These are phyloP conservation scores for Eristalis arbustorum DNA, from an alignment of 2,888 invertebrate genomes.

Conservation along the genomic window DNA sequence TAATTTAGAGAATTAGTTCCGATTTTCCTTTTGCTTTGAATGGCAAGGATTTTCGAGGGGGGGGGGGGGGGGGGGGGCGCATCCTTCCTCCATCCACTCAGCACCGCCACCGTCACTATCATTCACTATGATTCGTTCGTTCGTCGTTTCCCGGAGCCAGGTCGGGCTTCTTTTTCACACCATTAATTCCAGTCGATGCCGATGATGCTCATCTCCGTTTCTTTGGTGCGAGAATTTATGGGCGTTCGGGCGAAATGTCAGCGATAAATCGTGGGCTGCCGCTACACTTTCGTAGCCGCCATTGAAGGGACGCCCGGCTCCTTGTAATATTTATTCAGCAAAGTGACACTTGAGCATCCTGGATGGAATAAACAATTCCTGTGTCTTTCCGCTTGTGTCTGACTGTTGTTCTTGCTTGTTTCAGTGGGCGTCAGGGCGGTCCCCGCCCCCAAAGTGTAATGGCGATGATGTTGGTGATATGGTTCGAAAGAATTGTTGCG, in stretches of 20 bases:
- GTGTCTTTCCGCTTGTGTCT: constrained; percentile 11
- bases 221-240: constrained; percentile 41
- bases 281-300: background rate
- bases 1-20: constrained; percentile 69
- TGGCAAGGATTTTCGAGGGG: constrained; percentile 41
- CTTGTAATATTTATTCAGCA: constrained; percentile 66
- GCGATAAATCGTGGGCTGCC: constrained; percentile 53
- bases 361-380: constrained; percentile 67
- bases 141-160: background rate
- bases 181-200: constrained; percentile 59
- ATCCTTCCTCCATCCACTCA: background rate
- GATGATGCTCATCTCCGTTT: constrained; percentile 52
- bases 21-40: constrained; percentile 42
- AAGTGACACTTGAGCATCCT: constrained; percentile 68
- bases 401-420: constrained; percentile 33
- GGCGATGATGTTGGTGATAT: constrained; percentile 63
- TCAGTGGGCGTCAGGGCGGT: constrained; percentile 14
- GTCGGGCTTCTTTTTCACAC: constrained; percentile 55
- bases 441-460: constrained; percentile 26
- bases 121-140: background rate
- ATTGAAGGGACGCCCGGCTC: constrained; percentile 6
- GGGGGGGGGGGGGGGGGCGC: too few species aligned
- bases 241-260: constrained; percentile 52
- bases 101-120: background rate
- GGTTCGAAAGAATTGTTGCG: constrained; percentile 56